Evolutionary conservation across 2,113 vertebrate genomes (phyloP).

Genomic region (Garra rufa): DNA sequence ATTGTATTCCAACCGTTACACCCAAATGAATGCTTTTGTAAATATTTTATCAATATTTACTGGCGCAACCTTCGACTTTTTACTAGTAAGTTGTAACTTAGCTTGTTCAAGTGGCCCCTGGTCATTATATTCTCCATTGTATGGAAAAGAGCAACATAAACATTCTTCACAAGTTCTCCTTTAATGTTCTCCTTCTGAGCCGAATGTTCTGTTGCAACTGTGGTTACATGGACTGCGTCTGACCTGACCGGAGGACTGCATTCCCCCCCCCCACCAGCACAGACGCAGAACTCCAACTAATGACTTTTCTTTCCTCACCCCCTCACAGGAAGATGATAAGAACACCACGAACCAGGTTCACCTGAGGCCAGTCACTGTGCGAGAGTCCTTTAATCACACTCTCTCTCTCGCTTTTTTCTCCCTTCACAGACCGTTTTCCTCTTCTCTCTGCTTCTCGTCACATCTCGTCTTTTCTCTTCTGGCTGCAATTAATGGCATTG

Average conservation of each 20-base stretch:
- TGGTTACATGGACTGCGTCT: conserved; percentile 5
- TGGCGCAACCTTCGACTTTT: not conserved
- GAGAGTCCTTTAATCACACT: conserved; percentile 32
- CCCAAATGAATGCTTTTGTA: not conserved
- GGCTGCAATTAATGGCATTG: conserved; percentile 35
- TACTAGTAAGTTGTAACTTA: not conserved
- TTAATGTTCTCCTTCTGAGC: not conserved
- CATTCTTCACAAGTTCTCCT: not conserved
- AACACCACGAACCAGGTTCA: conserved; percentile 37
- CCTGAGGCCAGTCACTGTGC: conserved; percentile 30
- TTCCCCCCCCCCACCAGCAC: not conserved
- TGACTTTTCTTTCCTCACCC: conserved; percentile 46
- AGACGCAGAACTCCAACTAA: conserved; percentile 28
- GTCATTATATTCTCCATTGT: not conserved
- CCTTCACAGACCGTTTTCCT: not conserved
- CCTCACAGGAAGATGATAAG: conserved; percentile 52
- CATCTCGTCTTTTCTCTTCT: conserved; percentile 24
- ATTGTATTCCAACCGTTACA: not conserved
- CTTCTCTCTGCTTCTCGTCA: not conserved
- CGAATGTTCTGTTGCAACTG: conserved; percentile 8
- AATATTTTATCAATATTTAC: not conserved
- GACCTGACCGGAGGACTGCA: conserved; percentile 22
- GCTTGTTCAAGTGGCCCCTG: not conserved
- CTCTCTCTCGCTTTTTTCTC: not conserved
- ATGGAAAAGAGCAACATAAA: not conserved